Percentiles rank a stretch among this genome's conserved stretches.
Evolutionary conservation across 1,140 invertebrate species (phyloP).

Genomic region (Rhyzopertha dominica): DNA sequence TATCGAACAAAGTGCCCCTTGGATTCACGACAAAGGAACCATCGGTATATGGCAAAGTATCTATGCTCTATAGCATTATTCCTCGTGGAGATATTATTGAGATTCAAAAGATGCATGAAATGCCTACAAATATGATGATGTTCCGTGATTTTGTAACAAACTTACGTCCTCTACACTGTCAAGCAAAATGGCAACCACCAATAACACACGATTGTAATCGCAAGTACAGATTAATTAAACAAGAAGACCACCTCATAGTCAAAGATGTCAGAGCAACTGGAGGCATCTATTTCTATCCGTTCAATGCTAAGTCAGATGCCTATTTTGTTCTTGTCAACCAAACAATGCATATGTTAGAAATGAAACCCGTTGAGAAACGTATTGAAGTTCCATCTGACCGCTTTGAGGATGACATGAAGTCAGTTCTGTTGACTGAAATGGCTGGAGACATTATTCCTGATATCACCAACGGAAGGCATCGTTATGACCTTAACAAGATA

Average conservation of each 20-base stretch:
- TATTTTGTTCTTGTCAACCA: slow-evolving; percentile 45
- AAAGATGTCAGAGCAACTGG: slow-evolving; percentile 24
- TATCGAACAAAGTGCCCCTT: slow-evolving; percentile 10
- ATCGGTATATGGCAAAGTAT: slow-evolving; percentile 21
- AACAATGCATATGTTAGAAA: slow-evolving; percentile 38
- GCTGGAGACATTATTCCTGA: slow-evolving; percentile 30
- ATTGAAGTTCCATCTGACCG: slow-evolving; percentile 15
- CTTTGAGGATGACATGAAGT: slow-evolving; percentile 34
- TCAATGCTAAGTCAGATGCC: slow-evolving; percentile 37
- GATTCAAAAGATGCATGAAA: slow-evolving; percentile 28
- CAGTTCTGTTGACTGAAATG: slow-evolving; percentile 21
- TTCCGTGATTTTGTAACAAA: slow-evolving; percentile 16
- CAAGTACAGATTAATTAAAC: slow-evolving; percentile 18
- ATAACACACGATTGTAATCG: slow-evolving; percentile 19
- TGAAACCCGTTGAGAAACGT: slow-evolving; percentile 11
- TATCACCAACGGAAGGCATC: slow-evolving; percentile 39
- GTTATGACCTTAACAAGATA: slow-evolving; percentile 30
- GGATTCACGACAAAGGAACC: slow-evolving; percentile 23
- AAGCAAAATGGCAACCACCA: slow-evolving; percentile 19
- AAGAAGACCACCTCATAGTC: slow-evolving; percentile 19
- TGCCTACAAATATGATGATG: slow-evolving; percentile 15
- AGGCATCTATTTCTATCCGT: slow-evolving; percentile 44
- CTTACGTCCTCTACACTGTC: slow-evolving; percentile 11
- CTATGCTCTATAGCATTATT: slow-evolving; percentile 22
- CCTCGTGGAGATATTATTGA: slow-evolving; percentile 14